Evolutionary conservation across 2,113 vertebrate genomes (phyloP).

Genomic region (Dromaius novaehollandiae): DNA sequence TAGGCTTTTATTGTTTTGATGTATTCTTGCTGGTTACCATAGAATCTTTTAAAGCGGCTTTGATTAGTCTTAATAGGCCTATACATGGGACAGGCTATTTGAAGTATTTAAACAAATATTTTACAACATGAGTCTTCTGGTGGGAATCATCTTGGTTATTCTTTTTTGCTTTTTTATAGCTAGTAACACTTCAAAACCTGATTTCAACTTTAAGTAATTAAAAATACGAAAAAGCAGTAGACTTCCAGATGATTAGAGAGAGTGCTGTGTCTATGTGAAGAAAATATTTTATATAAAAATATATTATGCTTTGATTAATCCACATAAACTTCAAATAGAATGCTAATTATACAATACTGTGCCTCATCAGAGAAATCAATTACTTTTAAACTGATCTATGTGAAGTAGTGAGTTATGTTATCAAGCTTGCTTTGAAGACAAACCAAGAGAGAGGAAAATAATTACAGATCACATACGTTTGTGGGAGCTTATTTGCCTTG

Average conservation of each 20-base stretch:
- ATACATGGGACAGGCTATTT: background rate
- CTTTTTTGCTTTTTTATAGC: background rate
- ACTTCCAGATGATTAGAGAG: background rate
- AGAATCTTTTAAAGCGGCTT: background rate
- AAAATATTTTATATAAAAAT: background rate
- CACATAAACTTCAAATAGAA: slow-evolving; percentile 42
- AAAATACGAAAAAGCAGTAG: background rate
- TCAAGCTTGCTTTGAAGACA: slow-evolving; percentile 55
- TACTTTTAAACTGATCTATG: slow-evolving; percentile 58
- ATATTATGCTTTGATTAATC: slow-evolving; percentile 49
- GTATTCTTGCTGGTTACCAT: background rate
- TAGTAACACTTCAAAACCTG: background rate
- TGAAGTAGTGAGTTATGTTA: slow-evolving; percentile 28
- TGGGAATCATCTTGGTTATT: background rate
- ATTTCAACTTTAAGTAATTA: background rate
- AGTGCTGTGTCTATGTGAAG: background rate
- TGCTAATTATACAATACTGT: slow-evolving; percentile 46
- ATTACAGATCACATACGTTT: slow-evolving; percentile 26
- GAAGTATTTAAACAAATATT: background rate
- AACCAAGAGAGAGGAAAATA: slow-evolving; percentile 25
- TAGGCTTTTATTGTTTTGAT: background rate
- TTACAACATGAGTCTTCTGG: background rate
- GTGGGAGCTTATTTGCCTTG: background rate
- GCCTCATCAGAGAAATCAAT: slow-evolving; percentile 55
- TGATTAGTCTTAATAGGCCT: background rate